Percentiles rank a stretch among this genome's conserved stretches.
phyloP scores from a whole-genome alignment of 2,113 vertebrate genomes.

The Saccopteryx bilineata region DNA sequence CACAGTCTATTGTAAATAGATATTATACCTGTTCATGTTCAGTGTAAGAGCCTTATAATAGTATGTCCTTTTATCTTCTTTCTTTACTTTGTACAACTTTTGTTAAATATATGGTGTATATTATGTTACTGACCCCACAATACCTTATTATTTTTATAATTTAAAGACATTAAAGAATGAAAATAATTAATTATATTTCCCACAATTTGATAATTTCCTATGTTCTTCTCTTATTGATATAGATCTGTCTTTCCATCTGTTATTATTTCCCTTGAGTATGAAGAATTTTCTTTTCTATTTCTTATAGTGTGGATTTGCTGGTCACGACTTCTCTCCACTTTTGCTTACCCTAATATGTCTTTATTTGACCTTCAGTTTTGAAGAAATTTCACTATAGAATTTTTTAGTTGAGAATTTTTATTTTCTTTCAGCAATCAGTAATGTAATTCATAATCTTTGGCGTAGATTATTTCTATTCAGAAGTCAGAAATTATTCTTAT shows the following conservation, averaged over 20 bases:
- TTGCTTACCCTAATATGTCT: conserved; percentile 38
- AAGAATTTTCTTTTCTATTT: conserved; percentile 30
- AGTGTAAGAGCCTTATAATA: not conserved
- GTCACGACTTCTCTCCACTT: not conserved
- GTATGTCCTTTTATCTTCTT: not conserved
- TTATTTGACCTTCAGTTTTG: conserved; percentile 47
- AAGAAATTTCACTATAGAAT: conserved; percentile 8
- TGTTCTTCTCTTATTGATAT: not conserved
- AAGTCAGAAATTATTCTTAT: conserved; percentile 28
- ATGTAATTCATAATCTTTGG: not conserved
- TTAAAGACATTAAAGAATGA: conserved; percentile 41
- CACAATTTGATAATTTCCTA: not conserved
- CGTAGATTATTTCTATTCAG: not conserved
- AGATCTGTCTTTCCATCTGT: conserved; percentile 19
- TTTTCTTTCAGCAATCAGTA: not conserved
- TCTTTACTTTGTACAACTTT: not conserved
- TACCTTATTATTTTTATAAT: not conserved
- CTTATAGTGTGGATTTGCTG: not conserved
- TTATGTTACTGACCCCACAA: not conserved
- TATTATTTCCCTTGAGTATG: not conserved
- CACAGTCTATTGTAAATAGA: not conserved
- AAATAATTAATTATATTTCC: not conserved
- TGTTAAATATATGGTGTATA: not conserved
- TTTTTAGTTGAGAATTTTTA: conserved; percentile 47
- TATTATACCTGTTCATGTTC: not conserved